A percentile compares a stretch with the other conserved stretches of the same genome.
Evolutionary conservation across 2,797 vertebrate species (phyloP).

Genomic region (Platalea minor): DNA sequence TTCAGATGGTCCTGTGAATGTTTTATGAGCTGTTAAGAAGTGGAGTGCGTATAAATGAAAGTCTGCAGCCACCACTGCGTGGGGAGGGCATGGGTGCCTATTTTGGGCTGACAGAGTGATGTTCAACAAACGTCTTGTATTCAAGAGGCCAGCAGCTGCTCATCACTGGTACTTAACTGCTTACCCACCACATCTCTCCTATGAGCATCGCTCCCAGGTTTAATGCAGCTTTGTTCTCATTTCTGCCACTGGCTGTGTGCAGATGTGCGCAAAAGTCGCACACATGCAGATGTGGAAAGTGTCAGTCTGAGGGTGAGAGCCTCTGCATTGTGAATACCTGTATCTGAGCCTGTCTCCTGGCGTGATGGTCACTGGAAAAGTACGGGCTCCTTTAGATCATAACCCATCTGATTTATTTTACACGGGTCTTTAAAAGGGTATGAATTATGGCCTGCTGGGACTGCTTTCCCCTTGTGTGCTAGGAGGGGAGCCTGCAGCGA

Average conservation of each 20-base stretch:
- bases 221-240: not conserved
- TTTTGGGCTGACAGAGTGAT: slow-evolving; percentile 20
- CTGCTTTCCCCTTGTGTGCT: fast-evolving
- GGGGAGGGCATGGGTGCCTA: not conserved
- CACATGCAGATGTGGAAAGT: fast-evolving
- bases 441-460: not conserved
- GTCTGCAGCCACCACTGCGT: not conserved
- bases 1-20: slow-evolving; percentile 37
- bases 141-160: slow-evolving; percentile 41
- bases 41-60: not conserved
- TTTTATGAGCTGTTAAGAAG: not conserved
- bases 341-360: not conserved
- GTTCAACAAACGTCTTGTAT: not conserved
- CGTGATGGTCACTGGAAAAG: not conserved
- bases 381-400: not conserved
- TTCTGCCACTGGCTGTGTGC: fast-evolving
- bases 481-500: not conserved
- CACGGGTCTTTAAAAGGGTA: not conserved
- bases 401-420: not conserved
- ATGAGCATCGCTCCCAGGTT: not conserved
- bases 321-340: not conserved
- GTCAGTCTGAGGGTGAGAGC: not conserved
- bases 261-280: not conserved
- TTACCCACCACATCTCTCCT: not conserved
- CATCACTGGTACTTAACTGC: not conserved